Base-by-base conservation (phyloP, 2,888 invertebrate genomes). In the Eucera pruinosa region DNA sequence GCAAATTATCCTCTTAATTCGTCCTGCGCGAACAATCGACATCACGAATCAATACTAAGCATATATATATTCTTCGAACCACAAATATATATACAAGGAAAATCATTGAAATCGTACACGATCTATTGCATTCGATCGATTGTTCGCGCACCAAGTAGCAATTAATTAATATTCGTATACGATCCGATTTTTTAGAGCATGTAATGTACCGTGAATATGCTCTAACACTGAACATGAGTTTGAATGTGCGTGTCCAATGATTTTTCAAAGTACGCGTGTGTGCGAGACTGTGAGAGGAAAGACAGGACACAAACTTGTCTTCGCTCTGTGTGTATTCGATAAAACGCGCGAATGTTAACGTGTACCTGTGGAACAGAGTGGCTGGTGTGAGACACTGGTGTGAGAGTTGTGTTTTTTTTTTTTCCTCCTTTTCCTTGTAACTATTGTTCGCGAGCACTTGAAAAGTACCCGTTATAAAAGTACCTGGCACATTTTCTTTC, bases 401-500 rank as follows among this genome's bases (percentile, higher is more conserved):
- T 78, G 79, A 80, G 74, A 76, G 73, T 69, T 73, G 52, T 39
- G 41, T 52, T 41, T 64, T 62, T 62, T 54, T 52, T 52, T 30
- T 18, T 9, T 55, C 72, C 66, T 66, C 67, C 74, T 83, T 78
- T 71, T 52, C 69, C 77, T 78, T 80, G 82, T 71, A 78, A 80
- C 75, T 70, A 83, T 71, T 61, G 0, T 69, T 64, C 58, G 23
- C 50, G 47, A 15, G 13, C 45, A 43, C 15, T 50, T 27, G 7
- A 41, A 41, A 15, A 43, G 62, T 65, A 71, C 25, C 58, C 72
- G 84, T 81, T 89, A 88, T 87, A 90, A 84, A 87, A 86, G 81
- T 88, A 83, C 43, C 84, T 86, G 89, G 86, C 86, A 88, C 89
- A 89, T 92, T 91, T 92, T 93, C 93, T 96, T 97, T 92, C 97